phyloP scores from a whole-genome alignment of 2,113 vertebrate species.

The Colistium nudipinnis region DNA sequence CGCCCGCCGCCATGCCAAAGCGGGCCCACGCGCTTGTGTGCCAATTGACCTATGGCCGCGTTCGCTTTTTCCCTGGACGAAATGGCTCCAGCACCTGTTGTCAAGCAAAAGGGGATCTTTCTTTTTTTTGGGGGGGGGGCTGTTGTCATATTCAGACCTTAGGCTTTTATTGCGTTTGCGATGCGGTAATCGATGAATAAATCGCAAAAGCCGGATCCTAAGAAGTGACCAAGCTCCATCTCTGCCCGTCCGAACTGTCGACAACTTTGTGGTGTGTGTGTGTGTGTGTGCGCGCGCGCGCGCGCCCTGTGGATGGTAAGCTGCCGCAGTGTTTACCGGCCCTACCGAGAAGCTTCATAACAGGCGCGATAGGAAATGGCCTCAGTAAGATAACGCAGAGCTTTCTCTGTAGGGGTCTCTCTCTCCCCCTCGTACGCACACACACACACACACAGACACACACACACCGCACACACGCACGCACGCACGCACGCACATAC shows the following conservation, averaged over 20 bases:
- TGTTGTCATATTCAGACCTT: no score
- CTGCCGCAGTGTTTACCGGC: slow-evolving; percentile 57
- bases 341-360: slow-evolving; percentile 42
- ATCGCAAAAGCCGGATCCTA: no score
- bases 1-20: no score
- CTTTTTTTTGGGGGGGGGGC: no score
- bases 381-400: slow-evolving; percentile 68
- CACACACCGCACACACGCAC: slow-evolving; percentile 2
- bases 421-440: slow-evolving; percentile 9
- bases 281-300: slow-evolving; percentile 13
- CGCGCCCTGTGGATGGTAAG: slow-evolving; percentile 49
- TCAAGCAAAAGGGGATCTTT: slow-evolving; percentile 25
- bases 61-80: no score
- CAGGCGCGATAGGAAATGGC: slow-evolving; percentile 73
- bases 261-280: slow-evolving; percentile 16
- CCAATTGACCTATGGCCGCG: no score
- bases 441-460: slow-evolving; percentile 20
- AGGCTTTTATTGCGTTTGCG: no score
- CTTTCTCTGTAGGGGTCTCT: slow-evolving; percentile 70
- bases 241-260: no score
- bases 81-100: slow-evolving; percentile 72
- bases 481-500: slow-evolving; percentile 21
- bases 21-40: no score
- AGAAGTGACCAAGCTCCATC: no score
- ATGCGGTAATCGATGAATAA: no score